Conservation (phyloP, 2,113 vertebrate species). For the Podiceps cristatus region DNA sequence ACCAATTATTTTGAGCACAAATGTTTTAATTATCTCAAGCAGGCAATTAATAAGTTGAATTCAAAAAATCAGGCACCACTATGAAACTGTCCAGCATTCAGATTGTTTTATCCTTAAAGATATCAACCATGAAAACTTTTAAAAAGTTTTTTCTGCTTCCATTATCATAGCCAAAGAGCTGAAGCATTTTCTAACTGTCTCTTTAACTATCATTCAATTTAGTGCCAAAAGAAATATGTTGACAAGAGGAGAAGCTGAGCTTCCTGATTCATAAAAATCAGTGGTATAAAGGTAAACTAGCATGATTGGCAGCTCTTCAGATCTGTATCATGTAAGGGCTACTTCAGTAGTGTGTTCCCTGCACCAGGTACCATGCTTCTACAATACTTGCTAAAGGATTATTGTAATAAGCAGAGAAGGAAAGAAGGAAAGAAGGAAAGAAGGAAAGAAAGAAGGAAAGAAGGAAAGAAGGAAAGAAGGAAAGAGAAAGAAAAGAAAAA, state of each 20-base stretch:
- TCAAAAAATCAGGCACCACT: slow-evolving; percentile 42
- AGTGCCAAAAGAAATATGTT: not conserved
- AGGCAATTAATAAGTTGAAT: slow-evolving; percentile 69
- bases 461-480: too few species aligned
- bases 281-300: not conserved
- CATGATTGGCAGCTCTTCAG: not conserved
- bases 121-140: not conserved
- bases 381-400: not conserved
- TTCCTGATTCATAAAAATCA: not conserved
- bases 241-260: not conserved
- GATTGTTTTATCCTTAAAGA: slow-evolving; percentile 20
- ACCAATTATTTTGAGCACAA: slow-evolving; percentile 71
- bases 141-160: not conserved
- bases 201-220: not conserved
- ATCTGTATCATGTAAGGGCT: not conserved
- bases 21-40: slow-evolving; percentile 70
- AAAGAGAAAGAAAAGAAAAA: too few species aligned
- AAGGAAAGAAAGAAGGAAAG: too few species aligned
- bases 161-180: not conserved
- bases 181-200: not conserved
- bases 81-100: slow-evolving; percentile 30
- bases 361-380: not conserved
- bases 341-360: not conserved
- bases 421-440: not conserved
- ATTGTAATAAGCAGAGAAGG: not conserved